These are phyloP conservation scores for Selene dorsalis DNA, from an alignment of 2,797 vertebrate species.

Conservation along the genomic window DNA sequence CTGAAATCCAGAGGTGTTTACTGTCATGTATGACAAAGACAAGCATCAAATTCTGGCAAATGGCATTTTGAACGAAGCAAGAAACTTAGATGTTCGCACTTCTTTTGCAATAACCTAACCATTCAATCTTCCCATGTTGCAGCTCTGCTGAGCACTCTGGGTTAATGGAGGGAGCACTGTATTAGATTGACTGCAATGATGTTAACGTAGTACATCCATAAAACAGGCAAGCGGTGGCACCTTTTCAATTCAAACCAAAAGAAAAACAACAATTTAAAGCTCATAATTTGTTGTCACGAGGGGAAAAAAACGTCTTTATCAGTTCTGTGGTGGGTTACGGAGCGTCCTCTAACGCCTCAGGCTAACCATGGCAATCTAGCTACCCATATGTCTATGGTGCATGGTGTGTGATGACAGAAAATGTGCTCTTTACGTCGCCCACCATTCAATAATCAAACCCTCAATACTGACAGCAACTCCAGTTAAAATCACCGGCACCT, in stretches of 20 bases:
- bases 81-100: not conserved
- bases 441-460: not conserved
- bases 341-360: not conserved
- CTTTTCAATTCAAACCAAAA: not conserved
- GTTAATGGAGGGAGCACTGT: not conserved
- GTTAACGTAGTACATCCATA: not conserved
- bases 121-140: not conserved
- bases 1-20: not conserved
- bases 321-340: not conserved
- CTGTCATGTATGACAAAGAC: not conserved
- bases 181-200: not conserved
- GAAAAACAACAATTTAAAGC: not conserved
- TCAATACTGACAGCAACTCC: too few relatives aligned
- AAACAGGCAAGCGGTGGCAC: not conserved
- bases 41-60: not conserved
- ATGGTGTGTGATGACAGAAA: not conserved
- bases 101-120: too few relatives aligned
- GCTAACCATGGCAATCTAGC: not conserved
- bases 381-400: not conserved
- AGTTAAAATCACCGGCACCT: not conserved
- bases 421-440: too few relatives aligned
- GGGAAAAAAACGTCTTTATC: too few relatives aligned
- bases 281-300: rapidly evolving
- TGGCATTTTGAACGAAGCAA: not conserved
- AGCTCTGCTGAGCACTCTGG: not conserved